Percentiles rank a stretch among this genome's conserved stretches.
phyloP scores from a whole-genome alignment of 2,113 vertebrate genomes.

The Zosterops lateralis region DNA sequence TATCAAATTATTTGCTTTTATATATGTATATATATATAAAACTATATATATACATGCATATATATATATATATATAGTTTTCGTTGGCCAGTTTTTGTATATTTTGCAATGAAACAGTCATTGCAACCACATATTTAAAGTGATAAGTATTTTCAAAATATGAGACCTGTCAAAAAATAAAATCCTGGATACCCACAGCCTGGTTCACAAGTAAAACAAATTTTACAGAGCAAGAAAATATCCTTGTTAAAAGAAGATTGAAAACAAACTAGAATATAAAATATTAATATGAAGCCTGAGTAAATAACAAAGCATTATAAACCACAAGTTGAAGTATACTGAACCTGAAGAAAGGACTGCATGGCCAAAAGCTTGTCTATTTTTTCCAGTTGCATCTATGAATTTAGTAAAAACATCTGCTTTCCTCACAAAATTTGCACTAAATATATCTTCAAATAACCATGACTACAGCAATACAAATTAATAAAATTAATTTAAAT shows the following conservation, averaged over 20 bases:
- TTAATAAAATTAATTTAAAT: neutral
- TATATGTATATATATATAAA: no score
- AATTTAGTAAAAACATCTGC: neutral
- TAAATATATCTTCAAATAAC: neutral
- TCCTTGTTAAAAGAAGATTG: neutral
- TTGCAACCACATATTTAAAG: neutral
- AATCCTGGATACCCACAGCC: neutral
- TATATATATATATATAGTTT: neutral
- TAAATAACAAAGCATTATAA: neutral
- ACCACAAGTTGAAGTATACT: neutral
- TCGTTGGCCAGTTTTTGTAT: neutral
- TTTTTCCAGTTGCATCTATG: neutral
- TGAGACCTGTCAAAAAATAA: neutral
- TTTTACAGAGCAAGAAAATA: neutral
- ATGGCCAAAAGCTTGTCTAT: neutral
- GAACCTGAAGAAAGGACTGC: neutral
- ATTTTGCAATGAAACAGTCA: neutral
- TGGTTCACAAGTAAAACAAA: neutral
- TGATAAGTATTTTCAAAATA: neutral
- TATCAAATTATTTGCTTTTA: neutral
- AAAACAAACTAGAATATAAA: slow-evolving; percentile 16
- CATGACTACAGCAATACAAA: neutral
- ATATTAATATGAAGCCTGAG: neutral
- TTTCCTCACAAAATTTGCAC: neutral
- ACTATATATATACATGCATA: neutral